These are phyloP conservation scores for Neoseiulus cucumeris DNA, from an alignment of 1,140 invertebrate genomes.

Conservation along the genomic window DNA sequence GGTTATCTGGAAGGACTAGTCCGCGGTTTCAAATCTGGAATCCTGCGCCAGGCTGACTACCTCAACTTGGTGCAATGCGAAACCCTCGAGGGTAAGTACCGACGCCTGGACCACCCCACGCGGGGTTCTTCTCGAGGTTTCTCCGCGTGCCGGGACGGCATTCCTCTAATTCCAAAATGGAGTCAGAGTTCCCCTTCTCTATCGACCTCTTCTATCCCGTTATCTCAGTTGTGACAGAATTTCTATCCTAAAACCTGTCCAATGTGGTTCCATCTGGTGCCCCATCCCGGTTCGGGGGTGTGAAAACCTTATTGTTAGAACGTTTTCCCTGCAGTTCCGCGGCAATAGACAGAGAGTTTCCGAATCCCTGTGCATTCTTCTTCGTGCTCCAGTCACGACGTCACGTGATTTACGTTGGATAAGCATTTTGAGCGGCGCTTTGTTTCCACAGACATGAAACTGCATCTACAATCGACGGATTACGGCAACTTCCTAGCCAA, in stretches of 20 bases:
- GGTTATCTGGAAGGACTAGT: constrained; percentile 12
- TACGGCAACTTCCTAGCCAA: constrained; percentile 7
- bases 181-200: constrained; percentile 12
- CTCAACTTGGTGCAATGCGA: constrained; percentile 13
- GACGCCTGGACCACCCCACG: background rate
- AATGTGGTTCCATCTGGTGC: background rate
- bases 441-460: constrained; percentile 21
- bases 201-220: too few relatives aligned
- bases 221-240: too few relatives aligned
- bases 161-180: too few relatives aligned
- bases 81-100: constrained; percentile 41
- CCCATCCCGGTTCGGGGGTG: too few relatives aligned
- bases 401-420: too few relatives aligned
- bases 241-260: too few relatives aligned
- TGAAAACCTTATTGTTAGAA: too few relatives aligned
- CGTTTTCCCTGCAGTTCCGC: too few relatives aligned
- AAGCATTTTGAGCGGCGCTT: background rate
- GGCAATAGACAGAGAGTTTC: background rate
- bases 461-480: constrained; percentile 12
- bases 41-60: constrained; percentile 7
- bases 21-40: constrained; percentile 5
- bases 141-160: too few relatives aligned
- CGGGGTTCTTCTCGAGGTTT: too few relatives aligned
- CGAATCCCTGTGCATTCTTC: too few relatives aligned
- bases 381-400: too few relatives aligned